phyloP scores from a whole-genome alignment of 37 sponge, comb jelly and placozoan species.

The Crambe crambe region DNA sequence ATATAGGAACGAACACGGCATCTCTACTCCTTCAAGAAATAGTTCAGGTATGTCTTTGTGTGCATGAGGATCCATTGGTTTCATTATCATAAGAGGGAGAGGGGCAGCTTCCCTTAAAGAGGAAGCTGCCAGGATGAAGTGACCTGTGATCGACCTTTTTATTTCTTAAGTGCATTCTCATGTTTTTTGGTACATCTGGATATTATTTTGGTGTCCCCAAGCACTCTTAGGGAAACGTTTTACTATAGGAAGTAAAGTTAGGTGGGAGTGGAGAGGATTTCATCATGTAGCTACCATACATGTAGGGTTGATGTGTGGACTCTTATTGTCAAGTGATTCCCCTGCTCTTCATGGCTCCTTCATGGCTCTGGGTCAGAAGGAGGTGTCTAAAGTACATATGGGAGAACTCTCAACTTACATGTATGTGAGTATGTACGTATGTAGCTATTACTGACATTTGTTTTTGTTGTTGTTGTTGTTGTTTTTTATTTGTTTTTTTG shows the following conservation, averaged over 20 bases:
- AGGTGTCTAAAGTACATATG: constrained; percentile 79
- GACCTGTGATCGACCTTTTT: no score
- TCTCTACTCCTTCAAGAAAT: constrained; percentile 75
- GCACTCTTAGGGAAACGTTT: no score
- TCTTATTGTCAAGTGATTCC: constrained; percentile 75
- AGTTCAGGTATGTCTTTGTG: constrained; percentile 41
- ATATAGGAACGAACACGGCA: constrained; percentile 74
- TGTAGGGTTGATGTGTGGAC: constrained; percentile 89
- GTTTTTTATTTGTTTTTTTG: no score
- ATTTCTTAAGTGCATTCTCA: background rate
- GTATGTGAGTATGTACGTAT: constrained; percentile 58
- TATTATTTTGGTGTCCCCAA: background rate
- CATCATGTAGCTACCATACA: no score
- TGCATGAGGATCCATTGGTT: no score
- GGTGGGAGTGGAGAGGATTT: no score
- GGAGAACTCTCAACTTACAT: constrained; percentile 81
- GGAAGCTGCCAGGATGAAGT: no score
- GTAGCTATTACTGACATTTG: background rate
- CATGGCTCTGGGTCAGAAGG: constrained; percentile 89
- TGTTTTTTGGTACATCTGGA: background rate
- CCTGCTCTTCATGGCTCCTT: constrained; percentile 87
- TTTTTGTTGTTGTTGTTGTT: no score
- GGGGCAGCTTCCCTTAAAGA: no score
- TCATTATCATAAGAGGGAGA: no score
- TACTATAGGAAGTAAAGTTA: no score